These are phyloP conservation scores for Hypsopygia costalis DNA, from an alignment of 2,888 invertebrate species.

Conservation along the genomic window DNA sequence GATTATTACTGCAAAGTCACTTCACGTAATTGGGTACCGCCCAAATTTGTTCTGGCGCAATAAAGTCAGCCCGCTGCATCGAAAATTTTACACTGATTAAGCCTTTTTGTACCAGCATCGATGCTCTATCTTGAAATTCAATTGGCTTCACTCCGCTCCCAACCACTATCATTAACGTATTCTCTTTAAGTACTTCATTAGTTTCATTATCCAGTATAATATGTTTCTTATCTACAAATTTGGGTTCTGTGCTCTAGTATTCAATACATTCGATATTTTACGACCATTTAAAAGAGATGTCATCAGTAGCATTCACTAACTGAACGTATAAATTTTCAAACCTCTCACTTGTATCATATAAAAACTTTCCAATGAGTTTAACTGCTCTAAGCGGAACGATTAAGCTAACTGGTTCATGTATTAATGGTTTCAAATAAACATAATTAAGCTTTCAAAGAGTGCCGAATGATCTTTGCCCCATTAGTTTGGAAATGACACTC, in stretches of 20 bases:
- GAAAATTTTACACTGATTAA: slow-evolving; percentile 48
- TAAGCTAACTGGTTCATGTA: slow-evolving; percentile 57
- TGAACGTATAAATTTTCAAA: slow-evolving; percentile 15
- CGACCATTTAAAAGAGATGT: slow-evolving; percentile 39
- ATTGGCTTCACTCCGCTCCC: slow-evolving; percentile 1
- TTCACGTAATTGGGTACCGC: slow-evolving; percentile 64
- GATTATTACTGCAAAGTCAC: slow-evolving; percentile 72
- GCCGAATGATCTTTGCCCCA: slow-evolving; percentile 59
- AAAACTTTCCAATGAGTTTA: slow-evolving; percentile 45
- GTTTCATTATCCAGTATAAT: neutral
- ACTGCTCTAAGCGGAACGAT: slow-evolving; percentile 49
- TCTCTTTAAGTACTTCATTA: slow-evolving; percentile 16
- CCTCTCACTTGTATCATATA: slow-evolving; percentile 29
- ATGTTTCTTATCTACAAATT: slow-evolving; percentile 19
- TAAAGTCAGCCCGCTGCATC: slow-evolving; percentile 29
- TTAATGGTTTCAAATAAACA: slow-evolving; percentile 70
- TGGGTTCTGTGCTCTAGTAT: slow-evolving; percentile 9
- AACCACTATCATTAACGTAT: slow-evolving; percentile 14
- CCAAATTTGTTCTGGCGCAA: slow-evolving; percentile 55
- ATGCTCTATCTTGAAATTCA: slow-evolving; percentile 10
- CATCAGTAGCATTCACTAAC: slow-evolving; percentile 40
- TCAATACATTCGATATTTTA: slow-evolving; percentile 31
- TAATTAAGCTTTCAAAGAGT: slow-evolving; percentile 71
- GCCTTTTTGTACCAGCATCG: slow-evolving; percentile 33
- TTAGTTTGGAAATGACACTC: slow-evolving; percentile 61